Evolutionary conservation across 2,797 vertebrate species (phyloP), one percentile per base, ranked within the genome.

Genomic region (Microcaecilia unicolor): DNA sequence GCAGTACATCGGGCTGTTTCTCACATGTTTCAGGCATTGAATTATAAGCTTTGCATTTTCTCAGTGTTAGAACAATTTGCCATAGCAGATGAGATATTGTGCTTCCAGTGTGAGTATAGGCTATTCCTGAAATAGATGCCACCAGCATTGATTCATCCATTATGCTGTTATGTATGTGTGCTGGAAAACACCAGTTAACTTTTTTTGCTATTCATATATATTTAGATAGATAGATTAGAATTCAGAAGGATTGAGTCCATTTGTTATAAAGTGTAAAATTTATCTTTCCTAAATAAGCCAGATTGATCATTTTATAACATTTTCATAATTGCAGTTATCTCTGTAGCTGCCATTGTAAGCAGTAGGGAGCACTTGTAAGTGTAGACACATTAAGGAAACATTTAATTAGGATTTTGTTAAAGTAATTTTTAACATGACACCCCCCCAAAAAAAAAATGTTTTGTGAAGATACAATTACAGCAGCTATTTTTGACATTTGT

Each of bases 401-500:
- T 57, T 51, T 56, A 50, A 53, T 51, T 32, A 72, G 63, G 53
- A 61, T 38, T 5, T 55, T 38, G 51, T 27, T 56, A 39, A 71
- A 65, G 41, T 58, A 69, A 78, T 18, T 70, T 70, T 70, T 59
- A 66, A 37, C 40, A 44, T 66, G 60, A n/a, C 49, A 69, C 72
- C 69, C 71, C 49, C 57, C 61, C 65, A n/a, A n/a, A n/a, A n/a
- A 64, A 69, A 73, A 52, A 51, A 63, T 71, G 67, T 56, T 76
- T 77, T 76, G 73, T 75, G 76, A 74, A 82, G 55, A 73, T 74
- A 71, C 55, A 65, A 20, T 72, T 73, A 72, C 74, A 72, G 59
- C 70, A 84, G 77, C 71, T 77, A 82, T 84, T 85, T 84, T 85
- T 74, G 76, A 81, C 74, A 76, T 74, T 82, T 83, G 80, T 73